These are phyloP conservation scores for Vespertilio murinus DNA, from an alignment of 2,797 vertebrate species.

Conservation along the genomic window DNA sequence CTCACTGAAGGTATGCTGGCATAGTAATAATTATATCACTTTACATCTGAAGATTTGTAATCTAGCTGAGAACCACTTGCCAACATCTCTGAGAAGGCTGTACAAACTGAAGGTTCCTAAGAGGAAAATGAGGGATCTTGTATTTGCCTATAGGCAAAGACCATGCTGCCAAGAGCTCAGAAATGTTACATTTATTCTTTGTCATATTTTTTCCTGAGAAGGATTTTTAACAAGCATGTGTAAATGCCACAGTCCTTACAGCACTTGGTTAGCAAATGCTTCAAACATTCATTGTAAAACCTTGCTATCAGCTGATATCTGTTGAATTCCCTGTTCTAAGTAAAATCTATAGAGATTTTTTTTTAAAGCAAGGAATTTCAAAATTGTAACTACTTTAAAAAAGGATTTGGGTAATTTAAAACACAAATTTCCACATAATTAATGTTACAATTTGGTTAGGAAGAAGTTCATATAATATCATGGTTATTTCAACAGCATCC, in stretches of 20 bases:
- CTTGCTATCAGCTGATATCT: background rate
- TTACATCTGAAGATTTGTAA: background rate
- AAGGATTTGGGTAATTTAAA: slow-evolving; percentile 33
- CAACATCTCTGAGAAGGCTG: background rate
- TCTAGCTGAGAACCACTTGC: background rate
- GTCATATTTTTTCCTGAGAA: background rate
- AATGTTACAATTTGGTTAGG: background rate
- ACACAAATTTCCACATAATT: background rate
- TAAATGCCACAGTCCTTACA: background rate
- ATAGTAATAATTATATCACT: background rate
- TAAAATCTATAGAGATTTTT: background rate
- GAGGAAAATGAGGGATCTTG: background rate
- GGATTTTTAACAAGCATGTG: background rate
- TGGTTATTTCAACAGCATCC: background rate
- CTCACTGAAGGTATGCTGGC: background rate
- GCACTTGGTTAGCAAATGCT: background rate
- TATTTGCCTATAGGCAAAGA: background rate
- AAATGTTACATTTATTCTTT: background rate
- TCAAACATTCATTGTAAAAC: background rate
- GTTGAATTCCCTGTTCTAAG: background rate
- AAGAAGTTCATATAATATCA: background rate
- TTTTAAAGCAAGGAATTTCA: background rate
- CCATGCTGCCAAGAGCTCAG: background rate
- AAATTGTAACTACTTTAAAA: background rate
- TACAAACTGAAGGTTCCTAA: background rate